A percentile compares a stretch with the other conserved stretches of the same genome.
phyloP scores from a whole-genome alignment of 2,888 invertebrate genomes.

The Lithosia quadra region DNA sequence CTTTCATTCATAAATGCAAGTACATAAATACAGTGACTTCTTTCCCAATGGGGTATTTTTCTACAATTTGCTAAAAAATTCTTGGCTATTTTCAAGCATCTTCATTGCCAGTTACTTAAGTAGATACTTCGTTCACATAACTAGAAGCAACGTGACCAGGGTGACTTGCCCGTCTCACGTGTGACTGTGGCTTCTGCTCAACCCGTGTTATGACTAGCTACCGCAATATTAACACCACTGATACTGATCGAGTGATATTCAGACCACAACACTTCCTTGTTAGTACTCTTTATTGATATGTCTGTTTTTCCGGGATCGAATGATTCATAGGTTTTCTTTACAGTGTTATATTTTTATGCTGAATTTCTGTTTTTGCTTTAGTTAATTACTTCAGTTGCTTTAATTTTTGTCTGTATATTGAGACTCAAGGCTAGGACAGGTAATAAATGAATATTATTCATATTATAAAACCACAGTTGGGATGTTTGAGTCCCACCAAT shows the following conservation, averaged over 20 bases:
- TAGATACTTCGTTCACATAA: neutral
- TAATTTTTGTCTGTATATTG: neutral
- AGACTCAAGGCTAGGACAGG: neutral
- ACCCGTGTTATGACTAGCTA: constrained; percentile 34
- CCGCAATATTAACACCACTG: constrained; percentile 47
- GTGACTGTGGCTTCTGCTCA: constrained; percentile 23
- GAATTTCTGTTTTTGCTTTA: neutral
- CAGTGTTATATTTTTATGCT: neutral
- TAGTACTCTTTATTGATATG: constrained; percentile 42
- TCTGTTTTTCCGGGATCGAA: constrained; percentile 38
- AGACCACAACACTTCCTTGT: constrained; percentile 50
- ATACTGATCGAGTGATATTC: constrained; percentile 49
- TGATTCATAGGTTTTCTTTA: constrained; percentile 21
- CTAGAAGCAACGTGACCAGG: constrained; percentile 28
- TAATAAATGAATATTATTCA: too few relatives aligned
- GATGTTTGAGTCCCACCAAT: too few relatives aligned
- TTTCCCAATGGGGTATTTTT: too few relatives aligned
- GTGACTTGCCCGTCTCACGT: constrained; percentile 22
- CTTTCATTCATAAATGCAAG: too few relatives aligned
- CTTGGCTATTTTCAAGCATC: neutral
- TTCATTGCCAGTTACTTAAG: neutral
- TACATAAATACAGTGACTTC: too few relatives aligned
- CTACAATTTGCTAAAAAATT: neutral
- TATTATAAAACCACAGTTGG: too few relatives aligned
- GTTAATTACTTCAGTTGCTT: neutral